Base-by-base conservation (phyloP, 2,797 vertebrate species). In the Ptychobarbus kaznakovi region DNA sequence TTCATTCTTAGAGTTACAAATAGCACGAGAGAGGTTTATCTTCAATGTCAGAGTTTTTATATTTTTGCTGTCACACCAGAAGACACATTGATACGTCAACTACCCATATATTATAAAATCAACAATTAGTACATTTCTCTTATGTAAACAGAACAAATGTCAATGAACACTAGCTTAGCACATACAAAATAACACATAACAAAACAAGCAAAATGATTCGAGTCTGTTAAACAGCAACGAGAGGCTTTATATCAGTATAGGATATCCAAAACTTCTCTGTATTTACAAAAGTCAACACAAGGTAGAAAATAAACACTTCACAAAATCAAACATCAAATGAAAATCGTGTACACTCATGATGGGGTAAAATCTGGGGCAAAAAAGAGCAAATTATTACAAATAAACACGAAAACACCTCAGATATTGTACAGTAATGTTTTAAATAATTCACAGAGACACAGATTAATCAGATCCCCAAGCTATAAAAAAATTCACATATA, bases 341-440 rank as follows among this genome's bases (percentile, higher is more conserved):
- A 92, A 91, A 93, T 93, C 86, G 91, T 91, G 90, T 91, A 89
- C 90, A 93, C 87, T 91, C 90, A 92, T 88, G 92, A 74, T 82
- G 94, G 84, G 89, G 90, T 84, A 89, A 81, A 89, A 90, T 88
- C 92, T 90, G 88, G 81, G 75, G 75, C 84, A 89, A 91, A 90
- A 90, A 85, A 86, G 83, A 32, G 87, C 87, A 89, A 74, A 87
- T 89, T 88, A 90, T 86, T 86, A 90, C 91, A 85, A 88, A 69
- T 81, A 84, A 88, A 85, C 73, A 82, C 80, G 12, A 74, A 81
- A 51, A 88, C 87, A 85, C 56, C 85, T 87, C 69, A 77, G 69
- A 25, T 83, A 77, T 86, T 68, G 68, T 87, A 86, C 84, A 86
- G 80, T 80, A 88, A 84, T 66, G 61, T 87, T 83, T 89, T 88